Conservation (phyloP, 1,140 invertebrate species). For the Heliconius hermathena region DNA sequence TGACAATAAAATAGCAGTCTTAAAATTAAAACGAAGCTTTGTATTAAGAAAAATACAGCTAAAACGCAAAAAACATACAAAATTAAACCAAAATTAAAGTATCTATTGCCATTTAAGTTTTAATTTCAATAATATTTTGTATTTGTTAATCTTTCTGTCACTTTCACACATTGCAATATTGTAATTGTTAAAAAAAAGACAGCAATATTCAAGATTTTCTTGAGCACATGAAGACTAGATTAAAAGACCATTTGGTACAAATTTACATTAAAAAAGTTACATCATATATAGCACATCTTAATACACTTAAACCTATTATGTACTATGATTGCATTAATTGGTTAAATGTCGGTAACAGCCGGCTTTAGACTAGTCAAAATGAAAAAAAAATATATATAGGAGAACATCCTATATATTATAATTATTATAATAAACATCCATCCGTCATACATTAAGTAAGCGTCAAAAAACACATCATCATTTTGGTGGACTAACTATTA, state of each 20-base stretch:
- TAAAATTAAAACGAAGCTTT: background rate
- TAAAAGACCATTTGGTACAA: conserved; percentile 61
- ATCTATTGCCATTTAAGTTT: conserved; percentile 10
- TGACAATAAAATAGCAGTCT: conserved; percentile 8
- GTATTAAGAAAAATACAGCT: background rate
- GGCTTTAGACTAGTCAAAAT: conserved; percentile 35
- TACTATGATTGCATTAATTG: conserved; percentile 28
- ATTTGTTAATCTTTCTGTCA: background rate
- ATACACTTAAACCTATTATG: conserved; percentile 31
- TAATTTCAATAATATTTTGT: background rate
- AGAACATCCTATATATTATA: background rate
- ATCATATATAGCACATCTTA: conserved; percentile 28
- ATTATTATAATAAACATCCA: conserved; percentile 22
- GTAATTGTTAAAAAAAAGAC: conserved; percentile 19
- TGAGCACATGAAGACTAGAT: conserved; percentile 59
- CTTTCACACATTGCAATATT: background rate
- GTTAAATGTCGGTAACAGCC: conserved; percentile 26
- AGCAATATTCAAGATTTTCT: conserved; percentile 39
- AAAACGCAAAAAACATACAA: background rate
- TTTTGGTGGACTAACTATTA: conserved; percentile 23
- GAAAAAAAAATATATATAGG: background rate
- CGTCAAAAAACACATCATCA: conserved; percentile 27
- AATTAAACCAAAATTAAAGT: conserved; percentile 6
- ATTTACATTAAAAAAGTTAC: conserved; percentile 38
- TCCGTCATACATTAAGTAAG: conserved; percentile 27